phyloP scores from a whole-genome alignment of 2,113 vertebrate genomes.

The Hyaena hyaena region DNA sequence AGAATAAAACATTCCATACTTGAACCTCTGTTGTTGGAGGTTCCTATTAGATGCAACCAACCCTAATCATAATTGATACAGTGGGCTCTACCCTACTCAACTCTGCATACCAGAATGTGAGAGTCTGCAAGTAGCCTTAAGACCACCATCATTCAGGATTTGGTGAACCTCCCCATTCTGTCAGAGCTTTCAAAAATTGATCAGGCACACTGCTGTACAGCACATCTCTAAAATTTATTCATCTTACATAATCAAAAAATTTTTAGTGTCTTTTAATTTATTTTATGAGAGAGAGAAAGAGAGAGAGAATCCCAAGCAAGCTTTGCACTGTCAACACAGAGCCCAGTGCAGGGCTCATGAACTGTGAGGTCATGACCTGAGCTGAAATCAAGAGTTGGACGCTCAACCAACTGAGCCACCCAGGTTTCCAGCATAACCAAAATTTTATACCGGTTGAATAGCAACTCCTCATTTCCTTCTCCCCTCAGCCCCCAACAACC shows the following conservation, averaged over 20 bases:
- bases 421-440: no score
- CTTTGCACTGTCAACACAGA: no score
- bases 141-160: no score
- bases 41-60: background rate
- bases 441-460: background rate
- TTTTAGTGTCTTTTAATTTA: no score
- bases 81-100: background rate
- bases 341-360: no score
- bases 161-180: background rate
- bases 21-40: background rate
- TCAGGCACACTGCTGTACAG: background rate
- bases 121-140: background rate
- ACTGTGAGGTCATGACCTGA: no score
- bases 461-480: background rate
- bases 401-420: no score
- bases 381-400: no score
- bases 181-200: background rate
- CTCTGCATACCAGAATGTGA: no score
- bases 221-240: background rate
- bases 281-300: no score
- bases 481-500: background rate
- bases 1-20: background rate
- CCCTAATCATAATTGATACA: rapidly evolving
- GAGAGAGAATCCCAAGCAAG: no score
- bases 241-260: background rate